Percentiles rank a stretch among this genome's conserved stretches.
These are phyloP conservation scores for Dasyurus viverrinus DNA, from an alignment of 2,113 vertebrate genomes.

Conservation along the genomic window DNA sequence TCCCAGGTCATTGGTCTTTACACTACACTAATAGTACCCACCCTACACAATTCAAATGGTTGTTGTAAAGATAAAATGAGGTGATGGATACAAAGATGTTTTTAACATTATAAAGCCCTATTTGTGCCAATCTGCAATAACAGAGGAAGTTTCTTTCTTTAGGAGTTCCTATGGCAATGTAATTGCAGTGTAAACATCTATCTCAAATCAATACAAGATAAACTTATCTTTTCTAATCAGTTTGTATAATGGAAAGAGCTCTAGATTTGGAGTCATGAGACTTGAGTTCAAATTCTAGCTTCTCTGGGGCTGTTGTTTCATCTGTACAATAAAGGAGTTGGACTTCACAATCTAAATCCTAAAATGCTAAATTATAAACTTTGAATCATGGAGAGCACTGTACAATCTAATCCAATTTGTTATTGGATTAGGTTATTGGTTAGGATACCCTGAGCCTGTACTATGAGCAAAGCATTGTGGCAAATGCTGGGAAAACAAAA, in stretches of 20 bases:
- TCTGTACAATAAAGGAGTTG: not conserved
- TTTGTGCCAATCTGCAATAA: not conserved
- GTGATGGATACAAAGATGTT: not conserved
- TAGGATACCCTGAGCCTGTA: not conserved
- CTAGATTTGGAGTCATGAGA: not conserved
- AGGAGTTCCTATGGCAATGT: not conserved
- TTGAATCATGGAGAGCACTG: not conserved
- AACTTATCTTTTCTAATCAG: not conserved
- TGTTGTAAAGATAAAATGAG: conserved; percentile 2
- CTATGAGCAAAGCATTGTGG: not conserved
- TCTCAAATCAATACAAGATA: not conserved
- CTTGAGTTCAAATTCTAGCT: not conserved
- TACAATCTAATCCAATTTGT: not conserved
- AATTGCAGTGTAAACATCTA: not conserved
- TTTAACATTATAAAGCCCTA: not conserved
- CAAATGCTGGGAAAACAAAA: not conserved
- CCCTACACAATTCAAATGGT: not conserved
- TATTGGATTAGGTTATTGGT: too few species aligned
- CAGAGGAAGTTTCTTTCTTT: not conserved
- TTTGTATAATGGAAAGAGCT: not conserved
- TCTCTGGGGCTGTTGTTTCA: not conserved
- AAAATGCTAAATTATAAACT: not conserved
- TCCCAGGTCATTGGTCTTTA: not conserved
- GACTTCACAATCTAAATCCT: not conserved
- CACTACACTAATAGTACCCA: not conserved